phyloP scores from a whole-genome alignment of 2,113 vertebrate species.

The Stictonetta naevosa region DNA sequence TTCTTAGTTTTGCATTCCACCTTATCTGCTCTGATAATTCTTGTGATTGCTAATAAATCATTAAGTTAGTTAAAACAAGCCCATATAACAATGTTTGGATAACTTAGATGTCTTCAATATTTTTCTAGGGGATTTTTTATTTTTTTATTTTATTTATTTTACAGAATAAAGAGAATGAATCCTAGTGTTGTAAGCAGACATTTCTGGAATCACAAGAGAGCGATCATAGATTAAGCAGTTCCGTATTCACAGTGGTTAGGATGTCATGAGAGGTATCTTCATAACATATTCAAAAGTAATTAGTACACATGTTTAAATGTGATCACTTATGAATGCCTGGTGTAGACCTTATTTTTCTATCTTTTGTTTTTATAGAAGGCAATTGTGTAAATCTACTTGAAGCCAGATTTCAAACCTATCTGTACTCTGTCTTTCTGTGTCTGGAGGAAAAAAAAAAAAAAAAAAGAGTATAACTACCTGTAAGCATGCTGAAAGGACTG shows the following conservation, averaged over 20 bases:
- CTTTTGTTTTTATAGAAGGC: not conserved
- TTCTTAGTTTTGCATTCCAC: not conserved
- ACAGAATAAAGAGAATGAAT: not conserved
- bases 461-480: slow-evolving; percentile 8
- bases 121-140: not conserved
- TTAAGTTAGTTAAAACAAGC: not conserved
- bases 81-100: not conserved
- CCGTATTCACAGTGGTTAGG: not conserved
- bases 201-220: not conserved
- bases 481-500: not conserved
- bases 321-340: not conserved
- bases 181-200: not conserved
- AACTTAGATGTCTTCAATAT: not conserved
- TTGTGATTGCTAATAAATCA: not conserved
- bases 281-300: not conserved
- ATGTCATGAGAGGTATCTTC: not conserved
- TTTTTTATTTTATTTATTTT: not conserved
- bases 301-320: not conserved
- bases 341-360: not conserved
- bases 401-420: not conserved
- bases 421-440: not conserved
- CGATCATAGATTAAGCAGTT: not conserved
- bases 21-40: not conserved
- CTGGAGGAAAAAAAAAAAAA: not conserved
- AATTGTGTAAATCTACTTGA: not conserved